Conservation (phyloP, 1,140 invertebrate genomes). For the Thaumatotibia leucotreta region DNA sequence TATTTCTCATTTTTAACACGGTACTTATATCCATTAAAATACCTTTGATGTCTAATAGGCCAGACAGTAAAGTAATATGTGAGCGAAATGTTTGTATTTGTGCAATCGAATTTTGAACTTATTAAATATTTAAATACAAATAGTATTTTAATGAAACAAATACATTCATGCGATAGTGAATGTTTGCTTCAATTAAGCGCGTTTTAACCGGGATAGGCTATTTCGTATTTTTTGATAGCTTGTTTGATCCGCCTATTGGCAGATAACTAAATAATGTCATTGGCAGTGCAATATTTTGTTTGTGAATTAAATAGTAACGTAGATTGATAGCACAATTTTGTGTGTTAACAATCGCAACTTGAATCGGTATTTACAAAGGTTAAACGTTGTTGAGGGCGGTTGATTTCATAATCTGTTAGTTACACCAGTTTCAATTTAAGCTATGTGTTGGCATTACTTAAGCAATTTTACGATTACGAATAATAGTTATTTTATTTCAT, state of each 20-base stretch:
- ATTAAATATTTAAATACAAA: slow-evolving; percentile 8
- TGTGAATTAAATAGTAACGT: background rate
- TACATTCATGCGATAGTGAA: background rate
- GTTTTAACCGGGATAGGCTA: background rate
- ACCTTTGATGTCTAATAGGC: slow-evolving; percentile 26
- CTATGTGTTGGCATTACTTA: no score
- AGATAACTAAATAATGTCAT: background rate
- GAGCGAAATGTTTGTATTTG: background rate
- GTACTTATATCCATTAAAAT: slow-evolving; percentile 26
- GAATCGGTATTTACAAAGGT: no score
- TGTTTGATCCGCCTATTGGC: background rate
- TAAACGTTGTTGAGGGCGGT: no score
- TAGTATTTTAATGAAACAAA: background rate
- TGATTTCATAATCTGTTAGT: no score
- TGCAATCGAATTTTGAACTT: background rate
- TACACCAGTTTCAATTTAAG: no score
- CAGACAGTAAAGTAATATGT: slow-evolving; percentile 1
- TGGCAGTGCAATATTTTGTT: background rate
- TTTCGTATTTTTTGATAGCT: background rate
- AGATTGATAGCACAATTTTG: no score
- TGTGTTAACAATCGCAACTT: no score
- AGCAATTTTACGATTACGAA: no score
- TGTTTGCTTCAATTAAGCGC: background rate
- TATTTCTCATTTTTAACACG: slow-evolving; percentile 29
- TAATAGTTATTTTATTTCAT: no score